Evolutionary conservation across 1,140 invertebrate genomes (phyloP).

Genomic region (Drosophila virilis): DNA sequence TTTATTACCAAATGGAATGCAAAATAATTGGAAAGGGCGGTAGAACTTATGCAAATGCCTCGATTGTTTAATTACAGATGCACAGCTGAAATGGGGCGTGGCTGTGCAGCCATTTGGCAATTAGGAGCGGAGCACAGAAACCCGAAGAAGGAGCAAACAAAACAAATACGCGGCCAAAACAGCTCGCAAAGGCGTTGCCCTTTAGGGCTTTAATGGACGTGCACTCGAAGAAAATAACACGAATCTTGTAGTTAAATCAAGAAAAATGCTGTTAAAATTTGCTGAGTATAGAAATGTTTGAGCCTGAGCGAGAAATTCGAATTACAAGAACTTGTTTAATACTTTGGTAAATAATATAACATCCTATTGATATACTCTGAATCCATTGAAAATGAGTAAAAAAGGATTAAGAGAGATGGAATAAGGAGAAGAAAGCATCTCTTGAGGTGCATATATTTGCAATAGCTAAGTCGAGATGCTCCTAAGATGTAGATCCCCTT

Average conservation of each 20-base stretch:
- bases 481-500: too few species aligned
- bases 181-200: slow-evolving; percentile 45
- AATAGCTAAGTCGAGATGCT: too few species aligned
- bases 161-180: slow-evolving; percentile 12
- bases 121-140: not conserved
- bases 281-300: too few species aligned
- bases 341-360: too few species aligned
- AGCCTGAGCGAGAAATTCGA: too few species aligned
- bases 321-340: too few species aligned
- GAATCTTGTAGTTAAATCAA: not conserved
- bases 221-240: not conserved
- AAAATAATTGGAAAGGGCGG: slow-evolving; percentile 12
- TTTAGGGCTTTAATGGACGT: slow-evolving; percentile 26
- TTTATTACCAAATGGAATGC: slow-evolving; percentile 8
- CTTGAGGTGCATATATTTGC: too few species aligned
- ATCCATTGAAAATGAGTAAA: too few species aligned
- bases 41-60: slow-evolving; percentile 52
- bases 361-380: too few species aligned
- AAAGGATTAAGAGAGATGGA: too few species aligned
- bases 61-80: slow-evolving; percentile 53
- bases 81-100: slow-evolving; percentile 33
- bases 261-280: too few species aligned
- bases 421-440: too few species aligned
- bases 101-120: slow-evolving; percentile 1
- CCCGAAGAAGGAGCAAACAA: slow-evolving; percentile 5